Conservation (phyloP, 2,113 vertebrate genomes). For the Ibidorhyncha struthersii region DNA sequence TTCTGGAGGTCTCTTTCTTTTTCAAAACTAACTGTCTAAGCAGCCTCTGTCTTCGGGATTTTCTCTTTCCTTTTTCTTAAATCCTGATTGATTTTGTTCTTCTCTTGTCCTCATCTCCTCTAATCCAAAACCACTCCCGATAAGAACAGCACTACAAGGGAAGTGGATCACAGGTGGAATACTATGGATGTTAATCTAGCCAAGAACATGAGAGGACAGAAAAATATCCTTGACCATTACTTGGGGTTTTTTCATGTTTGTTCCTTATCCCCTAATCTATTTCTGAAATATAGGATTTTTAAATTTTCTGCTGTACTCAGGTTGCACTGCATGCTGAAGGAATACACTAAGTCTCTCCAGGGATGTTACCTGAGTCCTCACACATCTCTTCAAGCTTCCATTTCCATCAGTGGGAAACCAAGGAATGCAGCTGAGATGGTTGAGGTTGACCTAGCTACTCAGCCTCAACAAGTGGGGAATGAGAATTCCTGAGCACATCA, state of each 20-base stretch:
- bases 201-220: not conserved
- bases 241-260: fast-evolving
- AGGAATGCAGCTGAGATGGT: not conserved
- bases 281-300: not conserved
- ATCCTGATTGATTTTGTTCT: not conserved
- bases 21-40: not conserved
- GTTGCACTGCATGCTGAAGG: not conserved
- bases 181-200: not conserved
- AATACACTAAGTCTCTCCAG: not conserved
- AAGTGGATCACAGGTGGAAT: not conserved
- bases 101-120: not conserved
- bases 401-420: not conserved
- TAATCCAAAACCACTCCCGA: not conserved
- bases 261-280: not conserved
- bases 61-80: not conserved
- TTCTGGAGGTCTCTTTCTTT: not conserved
- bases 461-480: not conserved
- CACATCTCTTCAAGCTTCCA: not conserved
- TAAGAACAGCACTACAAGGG: not conserved
- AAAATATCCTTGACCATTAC: not conserved
- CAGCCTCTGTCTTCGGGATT: not conserved
- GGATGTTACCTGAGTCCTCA: not conserved
- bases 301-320: not conserved
- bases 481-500: not conserved
- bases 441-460: not conserved